These are phyloP conservation scores for Steatocranus sp. DNA, from an alignment of 2,797 vertebrate genomes.

Conservation along the genomic window DNA sequence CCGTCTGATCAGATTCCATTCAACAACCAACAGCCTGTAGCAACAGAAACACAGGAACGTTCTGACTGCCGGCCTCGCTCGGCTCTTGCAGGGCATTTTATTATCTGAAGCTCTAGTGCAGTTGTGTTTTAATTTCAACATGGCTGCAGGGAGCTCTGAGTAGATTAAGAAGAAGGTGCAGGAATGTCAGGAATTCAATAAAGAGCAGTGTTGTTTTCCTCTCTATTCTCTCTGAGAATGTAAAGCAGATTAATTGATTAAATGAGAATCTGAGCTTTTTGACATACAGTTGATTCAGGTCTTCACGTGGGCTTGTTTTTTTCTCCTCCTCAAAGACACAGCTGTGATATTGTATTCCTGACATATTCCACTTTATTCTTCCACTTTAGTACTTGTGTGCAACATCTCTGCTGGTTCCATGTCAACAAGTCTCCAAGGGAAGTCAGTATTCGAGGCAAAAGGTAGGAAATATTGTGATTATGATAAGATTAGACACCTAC, in stretches of 20 bases:
- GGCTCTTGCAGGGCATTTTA: not conserved
- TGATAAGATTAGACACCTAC: not conserved
- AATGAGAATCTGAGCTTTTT: not conserved
- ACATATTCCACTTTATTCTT: not conserved
- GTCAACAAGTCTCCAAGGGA: not conserved
- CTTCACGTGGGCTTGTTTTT: not conserved
- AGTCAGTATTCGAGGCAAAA: not conserved
- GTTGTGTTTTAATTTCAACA: not conserved
- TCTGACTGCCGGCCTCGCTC: not conserved
- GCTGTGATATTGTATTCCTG: not conserved
- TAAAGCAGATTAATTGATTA: not conserved
- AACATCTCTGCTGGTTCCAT: not conserved
- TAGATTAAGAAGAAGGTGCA: not conserved
- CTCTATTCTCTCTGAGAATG: not conserved
- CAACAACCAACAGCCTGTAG: constrained; percentile 22
- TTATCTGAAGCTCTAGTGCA: not conserved
- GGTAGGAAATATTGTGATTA: not conserved
- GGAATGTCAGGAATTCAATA: not conserved
- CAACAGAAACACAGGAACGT: not conserved
- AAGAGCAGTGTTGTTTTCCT: not conserved
- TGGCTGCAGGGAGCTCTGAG: not conserved
- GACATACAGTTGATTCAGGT: not conserved
- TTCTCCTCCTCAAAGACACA: not conserved
- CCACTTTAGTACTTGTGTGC: not conserved
- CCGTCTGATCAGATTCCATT: constrained; percentile 14